phyloP scores from a whole-genome alignment of 2,113 vertebrate species.

The Ciconia boyciana region DNA sequence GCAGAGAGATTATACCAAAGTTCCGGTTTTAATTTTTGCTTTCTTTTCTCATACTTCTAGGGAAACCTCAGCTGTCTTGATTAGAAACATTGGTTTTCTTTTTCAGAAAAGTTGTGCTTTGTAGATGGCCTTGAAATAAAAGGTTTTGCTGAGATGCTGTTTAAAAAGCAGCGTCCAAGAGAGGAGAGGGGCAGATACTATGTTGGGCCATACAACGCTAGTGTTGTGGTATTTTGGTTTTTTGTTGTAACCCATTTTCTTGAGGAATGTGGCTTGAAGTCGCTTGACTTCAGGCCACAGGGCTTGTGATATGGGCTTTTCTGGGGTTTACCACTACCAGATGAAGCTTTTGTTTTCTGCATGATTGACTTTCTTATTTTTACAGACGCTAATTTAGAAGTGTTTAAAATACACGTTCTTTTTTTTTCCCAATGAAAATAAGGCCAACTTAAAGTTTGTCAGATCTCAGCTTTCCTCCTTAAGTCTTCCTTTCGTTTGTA shows the following conservation, averaged over 20 bases:
- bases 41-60: not conserved
- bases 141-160: not conserved
- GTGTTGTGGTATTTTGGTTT: not conserved
- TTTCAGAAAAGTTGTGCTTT: not conserved
- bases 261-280: not conserved
- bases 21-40: not conserved
- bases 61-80: not conserved
- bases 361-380: not conserved
- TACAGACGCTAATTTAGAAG: not conserved
- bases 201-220: no score
- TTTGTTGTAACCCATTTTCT: not conserved
- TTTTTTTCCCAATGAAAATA: not conserved
- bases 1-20: not conserved
- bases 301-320: not conserved
- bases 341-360: not conserved
- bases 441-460: not conserved
- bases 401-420: fast-evolving
- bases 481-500: not conserved
- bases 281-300: not conserved
- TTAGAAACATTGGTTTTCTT: not conserved
- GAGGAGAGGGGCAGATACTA: not conserved
- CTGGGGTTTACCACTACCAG: not conserved
- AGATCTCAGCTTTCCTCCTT: not conserved
- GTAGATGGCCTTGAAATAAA: not conserved
- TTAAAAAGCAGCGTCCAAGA: not conserved